Conservation (phyloP, 2,797 vertebrate genomes). For the Pangasius djambal region DNA sequence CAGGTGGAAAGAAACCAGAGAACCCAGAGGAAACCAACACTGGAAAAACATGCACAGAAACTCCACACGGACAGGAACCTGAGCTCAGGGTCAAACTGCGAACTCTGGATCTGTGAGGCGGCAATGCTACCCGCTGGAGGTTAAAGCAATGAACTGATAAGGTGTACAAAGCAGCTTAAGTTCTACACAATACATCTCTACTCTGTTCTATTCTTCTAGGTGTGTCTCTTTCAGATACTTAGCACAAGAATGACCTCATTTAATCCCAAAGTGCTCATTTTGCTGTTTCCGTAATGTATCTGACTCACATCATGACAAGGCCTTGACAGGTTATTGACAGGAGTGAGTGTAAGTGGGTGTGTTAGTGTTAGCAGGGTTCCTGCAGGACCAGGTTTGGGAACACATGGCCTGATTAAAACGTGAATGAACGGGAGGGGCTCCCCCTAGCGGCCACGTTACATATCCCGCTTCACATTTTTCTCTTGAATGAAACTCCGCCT, state of each 20-base stretch:
- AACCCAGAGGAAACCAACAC: neutral
- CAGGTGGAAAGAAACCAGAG: neutral
- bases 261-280: neutral
- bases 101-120: neutral
- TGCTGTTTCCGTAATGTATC: neutral
- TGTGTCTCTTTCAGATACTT: neutral
- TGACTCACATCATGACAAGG: neutral
- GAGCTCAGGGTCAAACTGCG: neutral
- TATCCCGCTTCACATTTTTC: slow-evolving; percentile 12
- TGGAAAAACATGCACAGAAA: neutral
- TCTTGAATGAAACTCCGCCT: slow-evolving; percentile 57
- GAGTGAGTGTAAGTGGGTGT: neutral
- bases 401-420: neutral
- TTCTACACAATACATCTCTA: neutral
- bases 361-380: neutral
- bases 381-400: neutral
- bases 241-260: neutral
- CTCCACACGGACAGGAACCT: neutral
- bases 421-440: neutral
- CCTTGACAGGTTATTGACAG: neutral
- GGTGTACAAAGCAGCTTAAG: neutral
- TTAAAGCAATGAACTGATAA: neutral
- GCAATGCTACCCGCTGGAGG: neutral
- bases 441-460: slow-evolving; percentile 6
- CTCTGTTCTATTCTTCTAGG: neutral